phyloP scores from a whole-genome alignment of 1,140 invertebrate genomes.

The Calephelis virginiensis region DNA sequence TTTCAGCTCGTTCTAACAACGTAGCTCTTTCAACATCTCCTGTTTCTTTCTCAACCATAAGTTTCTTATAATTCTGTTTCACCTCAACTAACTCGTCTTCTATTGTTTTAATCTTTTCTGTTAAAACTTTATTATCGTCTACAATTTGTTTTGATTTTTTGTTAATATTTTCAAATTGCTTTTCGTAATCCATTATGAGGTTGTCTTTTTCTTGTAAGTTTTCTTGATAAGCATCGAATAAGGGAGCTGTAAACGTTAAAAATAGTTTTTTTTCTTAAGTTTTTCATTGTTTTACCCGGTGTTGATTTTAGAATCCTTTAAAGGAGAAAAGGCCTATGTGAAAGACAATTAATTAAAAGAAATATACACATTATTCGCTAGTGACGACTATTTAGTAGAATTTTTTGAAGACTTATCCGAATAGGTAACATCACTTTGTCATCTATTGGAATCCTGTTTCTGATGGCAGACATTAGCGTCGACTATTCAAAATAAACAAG shows the following conservation, averaged over 20 bases:
- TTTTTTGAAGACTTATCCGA: too few species aligned
- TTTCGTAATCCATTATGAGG: slow-evolving; percentile 81
- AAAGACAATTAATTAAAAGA: too few species aligned
- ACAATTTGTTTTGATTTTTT: slow-evolving; percentile 82
- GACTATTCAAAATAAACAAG: too few species aligned
- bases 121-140: slow-evolving; percentile 81
- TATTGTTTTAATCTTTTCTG: slow-evolving; percentile 65
- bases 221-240: slow-evolving; percentile 85
- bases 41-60: slow-evolving; percentile 77
- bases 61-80: slow-evolving; percentile 66
- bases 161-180: slow-evolving; percentile 81
- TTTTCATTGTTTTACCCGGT: too few species aligned
- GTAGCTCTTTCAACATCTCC: slow-evolving; percentile 81
- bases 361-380: too few species aligned
- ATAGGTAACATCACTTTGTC: too few species aligned
- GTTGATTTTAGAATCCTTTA: too few species aligned
- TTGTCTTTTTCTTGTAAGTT: slow-evolving; percentile 83
- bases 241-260: slow-evolving; percentile 66
- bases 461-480: too few species aligned
- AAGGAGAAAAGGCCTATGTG: too few species aligned
- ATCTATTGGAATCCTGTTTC: too few species aligned
- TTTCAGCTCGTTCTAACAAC: slow-evolving; percentile 76
- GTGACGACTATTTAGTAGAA: too few species aligned
- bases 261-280: background rate
- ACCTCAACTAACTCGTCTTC: slow-evolving; percentile 79